Base-by-base conservation (phyloP, 2,888 invertebrate genomes). In the Melieria omissa region DNA sequence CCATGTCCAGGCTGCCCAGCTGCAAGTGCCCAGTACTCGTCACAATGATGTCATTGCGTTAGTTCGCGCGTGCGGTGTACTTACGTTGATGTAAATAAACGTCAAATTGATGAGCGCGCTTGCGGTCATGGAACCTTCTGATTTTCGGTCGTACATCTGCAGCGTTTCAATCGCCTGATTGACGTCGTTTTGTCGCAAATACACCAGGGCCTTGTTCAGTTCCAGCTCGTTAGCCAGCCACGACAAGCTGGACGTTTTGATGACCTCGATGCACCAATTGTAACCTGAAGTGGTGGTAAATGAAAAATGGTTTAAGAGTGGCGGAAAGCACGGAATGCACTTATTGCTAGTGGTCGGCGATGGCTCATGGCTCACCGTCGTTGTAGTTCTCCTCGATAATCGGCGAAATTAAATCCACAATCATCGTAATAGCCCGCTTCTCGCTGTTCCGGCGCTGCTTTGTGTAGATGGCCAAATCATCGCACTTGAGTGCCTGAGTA, bases 181-280 rank as follows among this genome's bases (percentile, higher is more conserved):
- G 67, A 95, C 90, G 83, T 96, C 93, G 75, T 93, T 92, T 85
- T 95, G 93, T 73, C 94, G 93, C 65, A 96, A 88, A 84, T 92
- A 94, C 84, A 94, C 94, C 75, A 95, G 91, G 0, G 95, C 95
- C 86, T 96, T 96, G 86, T 95, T 96, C 76, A 97, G 93, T 88
- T 97, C 97, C 77, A 97, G 88, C 88, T 94, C 98, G 79, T 92
- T 93, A 58, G 95, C 96, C 76, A 96, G 89, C 84, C 91, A 91
- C 52, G 93, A 90, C 80, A 93, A 95, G 84, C 91, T 92, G n/a
- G 98, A 97, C 62, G 93, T 93, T 84, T 97, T 96, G 65, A 99
- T 94, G 41, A 95, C 92, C 79, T 97, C 96, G 67, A 98, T 95
- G 86, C 99, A 99, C 98, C 97, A 97, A 77, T 88, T 89, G 78